Evolutionary conservation across 2,888 invertebrate genomes (phyloP).

Genomic region (Pheosia tremula): DNA sequence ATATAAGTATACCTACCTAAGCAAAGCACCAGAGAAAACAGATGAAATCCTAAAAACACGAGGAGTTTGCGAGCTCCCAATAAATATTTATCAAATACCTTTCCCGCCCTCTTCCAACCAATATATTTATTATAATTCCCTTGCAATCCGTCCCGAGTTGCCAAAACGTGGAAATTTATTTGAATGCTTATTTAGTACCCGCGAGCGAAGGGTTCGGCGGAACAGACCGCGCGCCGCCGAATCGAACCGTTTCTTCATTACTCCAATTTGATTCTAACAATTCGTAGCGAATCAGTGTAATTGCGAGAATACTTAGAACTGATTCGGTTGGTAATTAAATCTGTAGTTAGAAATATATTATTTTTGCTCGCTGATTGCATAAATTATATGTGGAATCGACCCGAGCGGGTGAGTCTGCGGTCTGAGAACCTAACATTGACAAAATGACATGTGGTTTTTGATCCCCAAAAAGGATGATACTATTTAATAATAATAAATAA

Average conservation of each 20-base stretch:
- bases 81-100: conserved; percentile 37
- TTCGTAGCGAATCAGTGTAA: conserved; percentile 36
- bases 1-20: too few species aligned
- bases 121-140: conserved; percentile 40
- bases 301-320: conserved; percentile 16
- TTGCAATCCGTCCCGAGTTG: conserved; percentile 16
- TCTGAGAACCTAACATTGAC: too few species aligned
- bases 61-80: conserved; percentile 26
- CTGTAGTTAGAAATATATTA: not conserved
- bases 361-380: not conserved
- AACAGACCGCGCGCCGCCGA: conserved; percentile 4
- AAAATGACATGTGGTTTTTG: too few species aligned
- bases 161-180: conserved; percentile 25
- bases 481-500: too few species aligned
- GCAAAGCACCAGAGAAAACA: conserved; percentile 10
- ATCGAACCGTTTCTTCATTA: conserved; percentile 27
- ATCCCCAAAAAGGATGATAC: too few species aligned
- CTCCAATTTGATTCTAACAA: conserved; percentile 20
- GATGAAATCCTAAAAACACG: conserved; percentile 20
- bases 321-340: not conserved
- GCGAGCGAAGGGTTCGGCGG: conserved; percentile 7
- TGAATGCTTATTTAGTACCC: conserved; percentile 22
- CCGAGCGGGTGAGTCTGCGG: not conserved
- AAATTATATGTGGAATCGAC: not conserved
- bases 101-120: conserved; percentile 22